A percentile compares a stretch with the other conserved stretches of the same genome.
These are phyloP conservation scores for Globicephala melas DNA, from an alignment of 2,113 vertebrate species.

Conservation along the genomic window DNA sequence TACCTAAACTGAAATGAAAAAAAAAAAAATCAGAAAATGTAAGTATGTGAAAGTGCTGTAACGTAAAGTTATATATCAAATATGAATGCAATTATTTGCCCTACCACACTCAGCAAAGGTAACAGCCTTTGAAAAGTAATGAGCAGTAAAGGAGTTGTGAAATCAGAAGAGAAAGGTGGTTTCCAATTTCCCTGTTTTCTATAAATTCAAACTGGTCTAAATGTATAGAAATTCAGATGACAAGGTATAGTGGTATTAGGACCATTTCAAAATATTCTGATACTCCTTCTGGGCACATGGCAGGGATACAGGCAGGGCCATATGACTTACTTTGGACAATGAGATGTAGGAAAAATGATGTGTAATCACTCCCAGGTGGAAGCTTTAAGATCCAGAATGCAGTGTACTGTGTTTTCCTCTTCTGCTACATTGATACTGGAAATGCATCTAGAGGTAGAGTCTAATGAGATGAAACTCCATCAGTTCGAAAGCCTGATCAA, in stretches of 20 bases:
- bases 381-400: background rate
- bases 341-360: background rate
- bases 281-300: background rate
- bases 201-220: background rate
- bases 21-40: background rate
- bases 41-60: background rate
- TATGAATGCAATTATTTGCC: background rate
- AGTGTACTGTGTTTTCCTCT: background rate
- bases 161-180: background rate
- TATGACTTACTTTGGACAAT: background rate
- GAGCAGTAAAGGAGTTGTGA: background rate
- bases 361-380: background rate
- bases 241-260: background rate
- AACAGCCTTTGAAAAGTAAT: background rate
- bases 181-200: background rate
- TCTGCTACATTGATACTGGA: background rate
- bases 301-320: background rate
- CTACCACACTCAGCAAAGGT: background rate
- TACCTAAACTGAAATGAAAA: background rate
- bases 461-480: background rate
- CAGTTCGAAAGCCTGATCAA: background rate
- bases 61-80: background rate
- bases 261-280: background rate
- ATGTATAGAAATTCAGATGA: background rate
- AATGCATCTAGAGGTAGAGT: background rate